phyloP scores from a whole-genome alignment of 1,140 invertebrate species.

The Leptoteleia sp. region DNA sequence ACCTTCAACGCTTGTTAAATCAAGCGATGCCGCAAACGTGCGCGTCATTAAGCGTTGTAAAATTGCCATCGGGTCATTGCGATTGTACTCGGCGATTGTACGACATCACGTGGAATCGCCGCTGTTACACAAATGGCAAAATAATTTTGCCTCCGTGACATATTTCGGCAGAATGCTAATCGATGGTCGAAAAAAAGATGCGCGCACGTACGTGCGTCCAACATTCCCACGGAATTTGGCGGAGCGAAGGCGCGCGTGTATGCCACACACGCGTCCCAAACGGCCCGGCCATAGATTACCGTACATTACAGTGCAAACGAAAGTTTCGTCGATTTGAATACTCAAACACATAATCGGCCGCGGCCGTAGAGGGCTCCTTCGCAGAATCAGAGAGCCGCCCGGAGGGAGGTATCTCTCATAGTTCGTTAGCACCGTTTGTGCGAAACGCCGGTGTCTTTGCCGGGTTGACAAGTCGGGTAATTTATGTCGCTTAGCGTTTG shows the following conservation, averaged over 20 bases:
- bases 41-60: no score
- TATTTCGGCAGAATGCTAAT: slow-evolving; percentile 37
- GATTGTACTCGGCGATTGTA: no score
- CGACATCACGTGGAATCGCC: no score
- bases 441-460: slow-evolving; percentile 49
- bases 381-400: slow-evolving; percentile 23
- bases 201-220: not conserved
- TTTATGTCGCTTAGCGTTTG: slow-evolving; percentile 36
- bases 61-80: no score
- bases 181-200: slow-evolving; percentile 31
- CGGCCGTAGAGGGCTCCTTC: slow-evolving; percentile 11
- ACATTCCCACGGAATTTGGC: slow-evolving; percentile 50
- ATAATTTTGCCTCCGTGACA: no score
- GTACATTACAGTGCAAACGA: slow-evolving; percentile 43
- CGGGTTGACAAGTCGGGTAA: slow-evolving; percentile 36
- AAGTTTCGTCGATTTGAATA: slow-evolving; percentile 54
- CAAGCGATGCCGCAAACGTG: no score
- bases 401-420: slow-evolving; percentile 14
- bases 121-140: no score
- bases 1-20: no score
- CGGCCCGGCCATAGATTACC: slow-evolving; percentile 37
- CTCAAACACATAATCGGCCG: slow-evolving; percentile 44
- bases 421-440: slow-evolving; percentile 61
- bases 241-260: slow-evolving; percentile 3
- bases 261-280: slow-evolving; percentile 44